phyloP scores from a whole-genome alignment of 2,888 invertebrate genomes.

The Mesodorylaimus sp. region DNA sequence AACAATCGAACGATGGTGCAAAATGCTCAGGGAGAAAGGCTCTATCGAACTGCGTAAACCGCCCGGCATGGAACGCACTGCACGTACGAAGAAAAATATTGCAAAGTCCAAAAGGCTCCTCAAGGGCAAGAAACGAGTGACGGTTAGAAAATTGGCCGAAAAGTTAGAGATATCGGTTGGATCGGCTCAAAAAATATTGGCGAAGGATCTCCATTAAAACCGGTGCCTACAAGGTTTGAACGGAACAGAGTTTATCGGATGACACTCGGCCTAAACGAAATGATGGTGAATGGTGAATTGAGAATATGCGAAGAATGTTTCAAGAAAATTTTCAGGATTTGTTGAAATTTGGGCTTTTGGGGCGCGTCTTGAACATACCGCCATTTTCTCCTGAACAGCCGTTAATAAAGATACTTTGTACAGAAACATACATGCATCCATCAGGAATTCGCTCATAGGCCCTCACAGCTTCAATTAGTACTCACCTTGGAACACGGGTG shows the following conservation, averaged over 20 bases:
- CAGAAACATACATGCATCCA: too few relatives aligned
- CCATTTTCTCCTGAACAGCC: too few relatives aligned
- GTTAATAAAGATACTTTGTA: too few relatives aligned
- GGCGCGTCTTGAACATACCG: too few relatives aligned
- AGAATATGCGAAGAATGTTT: too few relatives aligned
- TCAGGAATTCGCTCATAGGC: too few relatives aligned
- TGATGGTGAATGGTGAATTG: too few relatives aligned
- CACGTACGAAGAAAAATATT: neutral
- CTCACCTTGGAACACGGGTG: too few relatives aligned
- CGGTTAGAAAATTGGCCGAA: neutral
- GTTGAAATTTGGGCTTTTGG: too few relatives aligned
- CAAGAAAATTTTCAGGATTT: too few relatives aligned
- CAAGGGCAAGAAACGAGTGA: neutral
- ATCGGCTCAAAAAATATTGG: neutral
- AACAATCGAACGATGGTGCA: neutral
- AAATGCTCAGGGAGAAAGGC: neutral
- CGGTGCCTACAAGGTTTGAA: neutral
- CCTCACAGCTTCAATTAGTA: too few relatives aligned
- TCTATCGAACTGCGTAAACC: neutral
- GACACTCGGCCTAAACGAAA: too few relatives aligned
- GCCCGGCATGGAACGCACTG: neutral
- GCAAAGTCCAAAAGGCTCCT: neutral
- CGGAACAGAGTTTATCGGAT: neutral
- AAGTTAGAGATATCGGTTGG: neutral
- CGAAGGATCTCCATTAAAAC: neutral